Percentiles rank a stretch among this genome's conserved stretches.
Evolutionary conservation across 64 coral and sea anemone species (phyloP).

Genomic region (Montipora cactus): DNA sequence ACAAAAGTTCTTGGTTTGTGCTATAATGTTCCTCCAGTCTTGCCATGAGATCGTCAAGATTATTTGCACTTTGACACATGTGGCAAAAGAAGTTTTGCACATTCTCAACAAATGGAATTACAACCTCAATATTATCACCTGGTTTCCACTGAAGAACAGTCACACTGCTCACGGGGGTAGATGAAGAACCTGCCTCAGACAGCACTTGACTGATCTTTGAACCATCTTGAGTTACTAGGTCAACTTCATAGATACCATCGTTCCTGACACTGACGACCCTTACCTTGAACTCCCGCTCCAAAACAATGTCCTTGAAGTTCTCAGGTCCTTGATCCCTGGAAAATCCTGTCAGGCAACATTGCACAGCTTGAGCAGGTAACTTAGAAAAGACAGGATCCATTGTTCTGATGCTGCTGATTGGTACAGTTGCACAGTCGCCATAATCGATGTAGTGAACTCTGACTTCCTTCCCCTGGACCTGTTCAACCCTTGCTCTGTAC

Average conservation of each 20-base stretch:
- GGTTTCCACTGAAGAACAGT: conserved; percentile 22
- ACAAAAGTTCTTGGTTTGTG: not conserved
- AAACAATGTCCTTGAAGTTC: conserved; percentile 48
- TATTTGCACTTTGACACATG: conserved; percentile 56
- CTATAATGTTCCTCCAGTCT: conserved; percentile 71
- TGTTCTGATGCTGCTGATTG: conserved; percentile 61
- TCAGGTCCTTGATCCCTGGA: not conserved
- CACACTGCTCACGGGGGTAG: not conserved
- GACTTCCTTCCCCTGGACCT: conserved; percentile 24
- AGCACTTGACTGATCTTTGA: not conserved
- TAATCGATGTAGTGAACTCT: conserved; percentile 93
- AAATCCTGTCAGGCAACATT: conserved; percentile 21
- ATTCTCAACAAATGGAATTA: conserved; percentile 74
- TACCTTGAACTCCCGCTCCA: conserved; percentile 64
- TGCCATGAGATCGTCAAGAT: conserved; percentile 82
- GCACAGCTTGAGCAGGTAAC: conserved; percentile 56
- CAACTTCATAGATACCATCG: conserved; percentile 30
- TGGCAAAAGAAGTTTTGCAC: conserved; percentile 87
- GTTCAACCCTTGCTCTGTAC: conserved; percentile 86
- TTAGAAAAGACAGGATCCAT: conserved; percentile 22
- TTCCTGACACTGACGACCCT: not conserved
- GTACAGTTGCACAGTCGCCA: conserved; percentile 79
- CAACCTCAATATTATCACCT: conserved; percentile 63
- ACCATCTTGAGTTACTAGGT: conserved; percentile 26
- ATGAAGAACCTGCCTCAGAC: not conserved